Evolutionary conservation across 2,113 vertebrate genomes (phyloP), one percentile per base, ranked within the genome.

Genomic region (Macaca mulatta): DNA sequence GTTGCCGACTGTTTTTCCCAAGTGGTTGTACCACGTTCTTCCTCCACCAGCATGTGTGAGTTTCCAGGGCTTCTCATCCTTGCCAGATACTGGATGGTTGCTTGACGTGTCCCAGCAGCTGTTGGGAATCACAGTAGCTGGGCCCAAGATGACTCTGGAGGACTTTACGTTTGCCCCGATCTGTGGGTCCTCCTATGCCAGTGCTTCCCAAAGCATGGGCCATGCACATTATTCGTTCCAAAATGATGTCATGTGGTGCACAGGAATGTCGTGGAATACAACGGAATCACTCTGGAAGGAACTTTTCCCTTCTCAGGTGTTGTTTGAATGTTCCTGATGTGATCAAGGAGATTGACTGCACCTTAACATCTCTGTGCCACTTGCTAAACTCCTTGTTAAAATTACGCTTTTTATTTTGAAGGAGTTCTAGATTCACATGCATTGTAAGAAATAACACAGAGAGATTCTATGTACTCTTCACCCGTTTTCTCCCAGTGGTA

Each of bases 141-240:
- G 16, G 10, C 17, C 35, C 0, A 5, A 59, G 72, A 43, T 4
- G 14, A 32, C 8, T 16, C 1, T 22, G 1, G 16, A 13, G 74
- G 32, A 7, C 4, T 5, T 14, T 2, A 2, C 30, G 1, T 0
- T 0, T 1, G 0, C 35, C 1, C 5, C 10, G 2, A 12, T 6
- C 8, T 20, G 0, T 5, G 2, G 1, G 40, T 16, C 13, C 43
- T 20, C 72, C n/a, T 16, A 5, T 0, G 0, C 25, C 40, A 5
- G 20, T 2, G 18, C 11, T 4, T 35, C 20, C 43, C 5, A 1
- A 12, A 4, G 8, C 1, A 3, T 17, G 40, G 52, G 7, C 11
- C 14, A 0, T 0, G 5, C 16, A 32, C 38, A 1, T 1, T 13
- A 13, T 43, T 14, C 1, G 12, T n/a, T 32, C 45, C 57, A 4